Conservation (phyloP, 2,113 vertebrate genomes). For the Nesoenas mayeri region DNA sequence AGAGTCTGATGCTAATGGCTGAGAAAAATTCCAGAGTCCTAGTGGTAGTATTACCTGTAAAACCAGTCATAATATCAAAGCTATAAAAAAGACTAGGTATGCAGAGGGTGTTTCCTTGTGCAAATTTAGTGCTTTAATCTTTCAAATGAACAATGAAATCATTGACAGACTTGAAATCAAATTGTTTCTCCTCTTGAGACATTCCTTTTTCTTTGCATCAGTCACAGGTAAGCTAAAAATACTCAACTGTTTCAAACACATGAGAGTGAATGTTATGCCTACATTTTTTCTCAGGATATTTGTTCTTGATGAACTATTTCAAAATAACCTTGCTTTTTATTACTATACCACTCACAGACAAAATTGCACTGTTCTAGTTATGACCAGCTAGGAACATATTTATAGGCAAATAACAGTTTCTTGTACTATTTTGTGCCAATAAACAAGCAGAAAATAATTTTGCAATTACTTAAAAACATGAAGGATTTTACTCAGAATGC, state of each 20-base stretch:
- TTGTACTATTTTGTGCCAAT: conserved; percentile 51
- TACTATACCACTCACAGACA: background rate
- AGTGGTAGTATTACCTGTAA: background rate
- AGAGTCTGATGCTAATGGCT: background rate
- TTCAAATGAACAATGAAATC: background rate
- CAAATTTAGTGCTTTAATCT: background rate
- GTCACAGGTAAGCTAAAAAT: background rate
- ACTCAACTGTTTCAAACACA: background rate
- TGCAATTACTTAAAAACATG: conserved; percentile 69
- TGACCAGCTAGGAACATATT: background rate
- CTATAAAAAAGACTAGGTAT: background rate
- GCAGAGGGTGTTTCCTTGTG: too few relatives aligned
- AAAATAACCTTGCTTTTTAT: background rate
- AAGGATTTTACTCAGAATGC: conserved; percentile 71
- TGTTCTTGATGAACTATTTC: background rate
- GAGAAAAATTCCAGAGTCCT: background rate
- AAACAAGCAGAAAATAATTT: conserved; percentile 70
- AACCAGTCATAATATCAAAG: background rate
- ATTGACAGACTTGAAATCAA: background rate
- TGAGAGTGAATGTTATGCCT: background rate
- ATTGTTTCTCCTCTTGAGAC: background rate
- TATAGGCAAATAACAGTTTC: background rate
- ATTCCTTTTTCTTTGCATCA: background rate
- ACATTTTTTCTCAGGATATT: background rate
- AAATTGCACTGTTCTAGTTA: background rate